Percentiles rank a stretch among this genome's conserved stretches.
phyloP scores from a whole-genome alignment of 2,888 invertebrate genomes.

The Camptogramma bilineatum region DNA sequence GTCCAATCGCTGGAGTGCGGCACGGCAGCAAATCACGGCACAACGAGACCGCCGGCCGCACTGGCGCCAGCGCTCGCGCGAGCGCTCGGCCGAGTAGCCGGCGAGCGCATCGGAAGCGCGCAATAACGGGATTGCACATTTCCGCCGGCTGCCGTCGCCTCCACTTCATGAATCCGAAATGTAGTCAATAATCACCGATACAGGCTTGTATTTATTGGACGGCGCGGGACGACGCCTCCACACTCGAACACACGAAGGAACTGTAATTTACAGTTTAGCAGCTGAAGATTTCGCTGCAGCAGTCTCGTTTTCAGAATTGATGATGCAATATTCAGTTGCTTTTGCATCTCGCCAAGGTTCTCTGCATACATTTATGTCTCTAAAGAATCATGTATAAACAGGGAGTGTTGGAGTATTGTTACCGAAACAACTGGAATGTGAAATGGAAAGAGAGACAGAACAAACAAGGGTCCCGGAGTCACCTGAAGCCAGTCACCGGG shows the following conservation, averaged over 20 bases:
- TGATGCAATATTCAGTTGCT: slow-evolving; percentile 16
- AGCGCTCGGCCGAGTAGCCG: slow-evolving; percentile 12
- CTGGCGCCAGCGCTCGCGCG: slow-evolving; percentile 9
- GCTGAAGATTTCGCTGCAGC: slow-evolving; percentile 12
- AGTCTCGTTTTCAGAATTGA: slow-evolving; percentile 5
- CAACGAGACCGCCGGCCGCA: slow-evolving; percentile 14
- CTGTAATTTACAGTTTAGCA: slow-evolving; percentile 25
- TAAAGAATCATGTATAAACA: background rate
- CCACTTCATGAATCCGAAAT: slow-evolving; percentile 38
- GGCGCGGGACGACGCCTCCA: slow-evolving; percentile 3
- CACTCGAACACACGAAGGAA: slow-evolving; percentile 11
- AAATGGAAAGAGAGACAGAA: background rate
- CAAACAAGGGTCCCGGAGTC: slow-evolving; percentile 9
- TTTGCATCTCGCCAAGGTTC: background rate
- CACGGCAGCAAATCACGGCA: slow-evolving; percentile 20
- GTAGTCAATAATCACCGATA: slow-evolving; percentile 32
- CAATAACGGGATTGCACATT: slow-evolving; percentile 61
- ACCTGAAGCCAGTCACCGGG: slow-evolving; percentile 6
- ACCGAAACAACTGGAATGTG: background rate
- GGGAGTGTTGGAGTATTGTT: background rate
- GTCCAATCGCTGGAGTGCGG: slow-evolving; percentile 22
- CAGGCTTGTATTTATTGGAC: slow-evolving; percentile 25
- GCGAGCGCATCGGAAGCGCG: slow-evolving; percentile 41
- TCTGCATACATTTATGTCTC: background rate
- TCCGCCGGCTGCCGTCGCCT: slow-evolving; percentile 42